A percentile compares a stretch with the other conserved stretches of the same genome.
Conservation (phyloP, 2,888 invertebrate genomes). For the Cheilosia grossa region DNA sequence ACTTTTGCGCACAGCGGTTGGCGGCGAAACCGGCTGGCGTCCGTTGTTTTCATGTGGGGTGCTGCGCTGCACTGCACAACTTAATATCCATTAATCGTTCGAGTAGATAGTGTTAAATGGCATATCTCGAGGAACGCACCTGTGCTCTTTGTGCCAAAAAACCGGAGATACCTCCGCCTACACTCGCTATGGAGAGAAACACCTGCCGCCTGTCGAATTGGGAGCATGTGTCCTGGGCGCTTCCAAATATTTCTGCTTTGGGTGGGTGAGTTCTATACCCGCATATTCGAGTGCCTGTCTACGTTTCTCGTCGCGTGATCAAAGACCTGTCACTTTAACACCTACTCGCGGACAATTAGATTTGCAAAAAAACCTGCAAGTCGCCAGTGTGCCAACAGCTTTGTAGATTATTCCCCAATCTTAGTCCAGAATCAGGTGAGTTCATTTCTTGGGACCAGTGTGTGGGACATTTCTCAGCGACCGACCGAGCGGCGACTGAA, state of each 20-base stretch:
- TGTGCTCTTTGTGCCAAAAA: constrained; percentile 62
- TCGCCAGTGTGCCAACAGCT: constrained; percentile 23
- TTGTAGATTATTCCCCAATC: constrained; percentile 54
- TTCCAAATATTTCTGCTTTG: background rate
- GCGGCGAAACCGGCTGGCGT: constrained; percentile 55
- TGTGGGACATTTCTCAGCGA: constrained; percentile 42
- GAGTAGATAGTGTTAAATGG: constrained; percentile 64
- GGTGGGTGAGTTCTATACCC: constrained; percentile 53
- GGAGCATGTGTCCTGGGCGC: constrained; percentile 58
- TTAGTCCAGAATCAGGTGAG: constrained; percentile 64
- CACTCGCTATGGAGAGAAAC: constrained; percentile 34
- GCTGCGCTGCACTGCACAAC: constrained; percentile 18
- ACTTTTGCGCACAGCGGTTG: constrained; percentile 29
- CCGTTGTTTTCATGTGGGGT: constrained; percentile 16
- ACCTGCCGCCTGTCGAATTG: constrained; percentile 55
- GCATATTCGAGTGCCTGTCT: constrained; percentile 10
- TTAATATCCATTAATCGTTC: constrained; percentile 64
- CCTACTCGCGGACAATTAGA: constrained; percentile 74
- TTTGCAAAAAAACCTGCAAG: constrained; percentile 2
- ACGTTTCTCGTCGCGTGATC: constrained; percentile 64
- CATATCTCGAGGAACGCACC: constrained; percentile 65
- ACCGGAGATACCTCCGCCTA: constrained; percentile 69
- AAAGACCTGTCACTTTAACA: constrained; percentile 73
- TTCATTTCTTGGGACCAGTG: constrained; percentile 58
- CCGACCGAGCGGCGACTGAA: constrained; percentile 8